Base-by-base conservation (phyloP, 2,113 vertebrate species). In the Pterocles burchelli region DNA sequence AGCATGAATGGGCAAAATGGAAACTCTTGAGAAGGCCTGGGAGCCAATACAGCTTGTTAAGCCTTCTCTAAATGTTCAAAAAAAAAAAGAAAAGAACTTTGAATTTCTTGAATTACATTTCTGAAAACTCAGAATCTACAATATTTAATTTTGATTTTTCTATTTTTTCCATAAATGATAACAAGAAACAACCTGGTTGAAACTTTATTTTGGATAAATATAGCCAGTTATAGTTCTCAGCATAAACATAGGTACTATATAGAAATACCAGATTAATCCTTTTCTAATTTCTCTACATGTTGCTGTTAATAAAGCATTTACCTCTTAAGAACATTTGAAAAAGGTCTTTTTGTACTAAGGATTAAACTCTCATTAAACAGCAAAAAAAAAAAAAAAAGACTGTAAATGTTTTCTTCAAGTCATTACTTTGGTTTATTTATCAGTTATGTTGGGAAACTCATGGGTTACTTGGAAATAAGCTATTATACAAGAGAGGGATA, bases 1-100 rank as follows among this genome's bases (percentile, higher is more conserved):
- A 63, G 48, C 0, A 0, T 6, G 11, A 72, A 46, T 0, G 1
- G 48, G 38, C 6, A 73, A 91, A 80, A 55, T 2, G 15, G 54
- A 83, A 87, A 54, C 24, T 68, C 54, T 34, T 58, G 13, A 52
- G 80, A 76, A 77, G 49, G 22, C 26, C 2, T 31, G 12, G 21
- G 26, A 85, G 41, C 43, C 19, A 65, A 45, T 25, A 65, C 26
- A 38, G 41, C 45, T 85, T 70, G n/a, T 58, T 77, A 80, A 84
- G 74, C 33, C 34, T 61, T 84, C 20, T 51, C 34, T 51, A 85
- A 48, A 31, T 45, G 19, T n/a, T 63, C 16, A 62, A 84, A 79
- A 52, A 84, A 79, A 52, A 18, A 55, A 59, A 70, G 22, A 72
- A 55, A 2, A 11, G 31, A 84, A 74, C 5, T 79, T 70, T 15